These are phyloP conservation scores for Heliconius congener DNA, from an alignment of 1,140 invertebrate genomes.

Conservation along the genomic window DNA sequence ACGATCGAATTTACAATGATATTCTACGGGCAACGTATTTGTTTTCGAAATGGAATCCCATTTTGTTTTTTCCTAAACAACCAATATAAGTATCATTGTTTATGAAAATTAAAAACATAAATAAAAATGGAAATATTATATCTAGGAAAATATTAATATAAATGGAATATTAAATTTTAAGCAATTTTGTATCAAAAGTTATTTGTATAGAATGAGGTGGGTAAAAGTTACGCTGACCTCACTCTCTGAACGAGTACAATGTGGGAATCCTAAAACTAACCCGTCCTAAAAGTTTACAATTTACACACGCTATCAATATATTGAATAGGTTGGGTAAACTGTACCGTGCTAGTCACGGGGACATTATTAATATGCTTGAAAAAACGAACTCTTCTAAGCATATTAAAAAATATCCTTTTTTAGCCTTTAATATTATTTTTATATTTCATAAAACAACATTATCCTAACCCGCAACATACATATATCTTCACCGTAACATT, in stretches of 20 bases:
- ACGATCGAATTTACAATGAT: slow-evolving; percentile 7
- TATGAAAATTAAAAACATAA: not conserved
- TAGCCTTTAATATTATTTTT: too few relatives aligned
- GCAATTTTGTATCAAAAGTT: not conserved
- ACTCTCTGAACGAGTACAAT: not conserved
- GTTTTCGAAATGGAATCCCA: not conserved
- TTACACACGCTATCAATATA: not conserved
- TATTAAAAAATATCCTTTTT: not conserved
- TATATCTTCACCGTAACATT: too few relatives aligned
- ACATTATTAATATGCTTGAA: not conserved
- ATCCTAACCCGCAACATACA: too few relatives aligned
- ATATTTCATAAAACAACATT: too few relatives aligned
- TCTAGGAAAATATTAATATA: not conserved
- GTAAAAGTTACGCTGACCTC: not conserved
- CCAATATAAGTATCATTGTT: not conserved
- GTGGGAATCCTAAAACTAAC: slow-evolving; percentile 14
- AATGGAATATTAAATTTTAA: not conserved
- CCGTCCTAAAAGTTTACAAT: slow-evolving; percentile 20
- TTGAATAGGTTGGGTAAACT: slow-evolving; percentile 1
- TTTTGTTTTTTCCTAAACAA: not conserved
- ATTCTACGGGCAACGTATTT: not conserved
- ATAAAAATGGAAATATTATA: too few relatives aligned
- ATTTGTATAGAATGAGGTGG: not conserved
- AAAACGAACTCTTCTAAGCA: not conserved
- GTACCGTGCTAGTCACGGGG: not conserved